These are phyloP conservation scores for Orthosia incerta DNA, from an alignment of 2,888 invertebrate species.

Conservation along the genomic window DNA sequence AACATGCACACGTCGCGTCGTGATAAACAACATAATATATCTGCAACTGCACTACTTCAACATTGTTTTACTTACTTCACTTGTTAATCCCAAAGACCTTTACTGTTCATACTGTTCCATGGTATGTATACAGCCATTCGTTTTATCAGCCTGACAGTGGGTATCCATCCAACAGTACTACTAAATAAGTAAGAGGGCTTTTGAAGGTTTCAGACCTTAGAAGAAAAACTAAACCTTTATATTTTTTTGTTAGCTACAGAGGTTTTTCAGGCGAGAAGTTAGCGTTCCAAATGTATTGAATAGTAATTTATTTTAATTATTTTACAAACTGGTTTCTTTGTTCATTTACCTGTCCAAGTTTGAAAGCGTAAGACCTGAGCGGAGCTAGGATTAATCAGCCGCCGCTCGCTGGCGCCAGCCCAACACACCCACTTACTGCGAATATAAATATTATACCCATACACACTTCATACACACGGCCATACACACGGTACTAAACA, in stretches of 20 bases:
- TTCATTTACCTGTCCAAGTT: not conserved
- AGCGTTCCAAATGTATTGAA: not conserved
- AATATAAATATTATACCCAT: too few species aligned
- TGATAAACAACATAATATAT: not conserved
- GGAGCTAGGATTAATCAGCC: not conserved
- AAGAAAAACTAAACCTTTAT: too few species aligned
- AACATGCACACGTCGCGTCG: not conserved
- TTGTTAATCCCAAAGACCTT: too few species aligned
- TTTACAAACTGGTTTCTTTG: slow-evolving; percentile 4
- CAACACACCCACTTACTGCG: not conserved
- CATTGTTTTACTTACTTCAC: not conserved
- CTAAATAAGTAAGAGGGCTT: too few species aligned
- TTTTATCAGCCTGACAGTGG: not conserved
- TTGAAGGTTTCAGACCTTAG: too few species aligned
- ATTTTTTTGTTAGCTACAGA: too few species aligned
- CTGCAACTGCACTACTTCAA: not conserved
- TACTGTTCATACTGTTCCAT: too few species aligned
- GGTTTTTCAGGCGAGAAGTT: not conserved
- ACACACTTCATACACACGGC: not conserved
- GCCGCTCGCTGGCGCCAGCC: slow-evolving; percentile 8
- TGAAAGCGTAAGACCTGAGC: slow-evolving; percentile 1
- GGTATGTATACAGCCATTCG: not conserved
- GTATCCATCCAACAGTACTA: too few species aligned
- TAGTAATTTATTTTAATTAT: not conserved
- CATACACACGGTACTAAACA: not conserved